These are phyloP conservation scores for Elgaria multicarinata DNA, from an alignment of 2,113 vertebrate species.

Conservation along the genomic window DNA sequence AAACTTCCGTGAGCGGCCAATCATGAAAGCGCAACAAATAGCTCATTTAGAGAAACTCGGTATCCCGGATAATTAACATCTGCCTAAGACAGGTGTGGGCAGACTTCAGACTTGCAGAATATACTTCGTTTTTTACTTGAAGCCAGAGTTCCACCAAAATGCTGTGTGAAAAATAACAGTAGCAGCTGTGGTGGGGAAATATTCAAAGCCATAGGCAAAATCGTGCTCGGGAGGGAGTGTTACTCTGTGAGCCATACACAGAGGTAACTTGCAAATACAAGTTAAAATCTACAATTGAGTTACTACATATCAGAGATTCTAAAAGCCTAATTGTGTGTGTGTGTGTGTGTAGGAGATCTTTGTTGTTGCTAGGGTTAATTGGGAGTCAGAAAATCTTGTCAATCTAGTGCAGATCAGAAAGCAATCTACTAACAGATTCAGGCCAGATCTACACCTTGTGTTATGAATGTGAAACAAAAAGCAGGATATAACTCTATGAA, in stretches of 20 bases:
- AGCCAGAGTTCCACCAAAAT: not conserved
- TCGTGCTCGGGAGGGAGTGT: not conserved
- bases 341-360: not conserved
- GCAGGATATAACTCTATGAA: too few relatives aligned
- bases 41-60: too few relatives aligned
- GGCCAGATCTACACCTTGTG: too few relatives aligned
- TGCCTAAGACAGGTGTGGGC: not conserved
- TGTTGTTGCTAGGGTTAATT: not conserved
- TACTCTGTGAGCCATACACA: not conserved
- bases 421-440: not conserved
- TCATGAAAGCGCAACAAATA: too few relatives aligned
- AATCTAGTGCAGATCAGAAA: not conserved
- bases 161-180: not conserved
- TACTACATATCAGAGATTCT: not conserved
- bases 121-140: not conserved
- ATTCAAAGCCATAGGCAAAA: not conserved
- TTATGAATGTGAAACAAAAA: too few relatives aligned
- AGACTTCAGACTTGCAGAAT: not conserved
- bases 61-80: not conserved
- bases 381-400: not conserved
- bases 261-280: too few relatives aligned
- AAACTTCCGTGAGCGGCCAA: too few relatives aligned
- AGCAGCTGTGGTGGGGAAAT: not conserved
- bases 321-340: not conserved
- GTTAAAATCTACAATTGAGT: not conserved